Evolutionary conservation across 2,113 vertebrate genomes (phyloP).

Genomic region (Myanophis thanlyinensis): DNA sequence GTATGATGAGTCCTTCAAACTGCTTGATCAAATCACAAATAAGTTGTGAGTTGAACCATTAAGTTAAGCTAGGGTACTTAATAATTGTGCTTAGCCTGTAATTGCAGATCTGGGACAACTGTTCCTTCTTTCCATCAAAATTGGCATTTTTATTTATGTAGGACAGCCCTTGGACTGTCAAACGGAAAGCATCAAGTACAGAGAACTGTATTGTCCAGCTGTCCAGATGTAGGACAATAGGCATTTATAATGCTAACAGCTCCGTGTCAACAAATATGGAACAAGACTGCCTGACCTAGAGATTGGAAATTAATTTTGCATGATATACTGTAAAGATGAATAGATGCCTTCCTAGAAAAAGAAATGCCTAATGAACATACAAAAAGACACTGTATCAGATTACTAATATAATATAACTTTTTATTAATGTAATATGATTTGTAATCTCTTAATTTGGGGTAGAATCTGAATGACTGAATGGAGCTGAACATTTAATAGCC

Average conservation of each 20-base stretch:
- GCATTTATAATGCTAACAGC: neutral
- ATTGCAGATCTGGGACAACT: too few relatives aligned
- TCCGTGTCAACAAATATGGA: neutral
- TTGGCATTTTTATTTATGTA: neutral
- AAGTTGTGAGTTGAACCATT: neutral
- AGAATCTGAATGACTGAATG: neutral
- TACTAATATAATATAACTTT: neutral
- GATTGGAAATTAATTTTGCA: neutral
- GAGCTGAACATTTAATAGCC: neutral
- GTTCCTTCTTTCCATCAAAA: neutral
- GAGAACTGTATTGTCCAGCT: neutral
- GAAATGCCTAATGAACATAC: neutral
- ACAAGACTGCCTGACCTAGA: neutral
- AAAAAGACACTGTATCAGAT: neutral
- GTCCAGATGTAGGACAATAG: neutral
- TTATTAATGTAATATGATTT: neutral
- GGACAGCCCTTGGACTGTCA: neutral
- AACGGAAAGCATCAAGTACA: neutral
- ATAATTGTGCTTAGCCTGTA: neutral
- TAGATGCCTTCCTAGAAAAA: neutral
- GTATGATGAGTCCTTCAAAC: neutral
- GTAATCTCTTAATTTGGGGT: neutral
- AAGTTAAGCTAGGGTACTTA: neutral
- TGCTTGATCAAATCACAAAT: neutral
- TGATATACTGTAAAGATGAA: neutral